Conservation (phyloP, 2,888 invertebrate genomes). For the Melieria omissa region DNA sequence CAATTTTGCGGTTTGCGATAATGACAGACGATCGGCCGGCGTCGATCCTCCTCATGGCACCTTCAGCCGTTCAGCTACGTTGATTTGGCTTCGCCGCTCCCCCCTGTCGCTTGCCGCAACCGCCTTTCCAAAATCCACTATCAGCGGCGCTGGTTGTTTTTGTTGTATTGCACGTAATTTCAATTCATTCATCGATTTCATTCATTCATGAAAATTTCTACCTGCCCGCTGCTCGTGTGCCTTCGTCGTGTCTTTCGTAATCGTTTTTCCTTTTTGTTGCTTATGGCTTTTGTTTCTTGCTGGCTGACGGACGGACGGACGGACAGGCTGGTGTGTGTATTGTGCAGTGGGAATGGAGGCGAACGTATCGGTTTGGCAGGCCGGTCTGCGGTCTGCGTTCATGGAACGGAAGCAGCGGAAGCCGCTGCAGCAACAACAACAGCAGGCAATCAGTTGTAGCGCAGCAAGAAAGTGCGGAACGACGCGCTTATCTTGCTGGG, state of each 20-base stretch:
- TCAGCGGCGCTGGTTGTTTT: not conserved
- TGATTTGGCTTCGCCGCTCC: not conserved
- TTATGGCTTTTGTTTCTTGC: no score
- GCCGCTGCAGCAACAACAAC: constrained; percentile 33
- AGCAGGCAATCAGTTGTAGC: constrained; percentile 5
- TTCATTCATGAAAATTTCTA: constrained; percentile 34
- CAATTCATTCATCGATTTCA: constrained; percentile 57
- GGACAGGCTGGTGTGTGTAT: no score
- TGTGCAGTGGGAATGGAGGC: no score
- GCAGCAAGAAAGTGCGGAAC: constrained; percentile 10
- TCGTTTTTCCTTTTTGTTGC: not conserved
- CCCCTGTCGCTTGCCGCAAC: not conserved
- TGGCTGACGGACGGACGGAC: no score
- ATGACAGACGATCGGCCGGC: constrained; percentile 13
- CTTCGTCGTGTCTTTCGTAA: constrained; percentile 1
- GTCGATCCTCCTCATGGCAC: not conserved
- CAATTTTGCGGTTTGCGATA: constrained; percentile 35
- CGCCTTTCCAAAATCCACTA: not conserved
- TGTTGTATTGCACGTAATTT: constrained; percentile 53
- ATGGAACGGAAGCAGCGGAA: constrained; percentile 41
- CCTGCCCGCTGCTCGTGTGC: constrained; percentile 11
- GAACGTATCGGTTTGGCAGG: no score
- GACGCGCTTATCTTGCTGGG: constrained; percentile 27
- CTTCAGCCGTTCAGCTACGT: not conserved
- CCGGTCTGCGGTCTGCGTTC: not conserved